These are phyloP conservation scores for Montifringilla adamsi DNA, from an alignment of 2,113 vertebrate species.

Conservation along the genomic window DNA sequence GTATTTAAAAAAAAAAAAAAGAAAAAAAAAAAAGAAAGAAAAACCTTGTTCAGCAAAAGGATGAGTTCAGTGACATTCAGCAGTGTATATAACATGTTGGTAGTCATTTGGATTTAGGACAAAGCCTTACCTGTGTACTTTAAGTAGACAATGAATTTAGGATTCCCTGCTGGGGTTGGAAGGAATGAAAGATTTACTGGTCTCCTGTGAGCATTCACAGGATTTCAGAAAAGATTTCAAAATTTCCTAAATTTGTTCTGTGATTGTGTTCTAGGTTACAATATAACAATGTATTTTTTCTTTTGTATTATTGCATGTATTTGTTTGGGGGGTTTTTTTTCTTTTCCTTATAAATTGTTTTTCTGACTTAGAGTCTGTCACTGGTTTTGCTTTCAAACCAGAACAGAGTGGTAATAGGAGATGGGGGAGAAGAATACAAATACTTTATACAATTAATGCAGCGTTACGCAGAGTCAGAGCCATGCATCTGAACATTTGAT, in stretches of 20 bases:
- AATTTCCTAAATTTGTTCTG: neutral
- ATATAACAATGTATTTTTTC: too few species aligned
- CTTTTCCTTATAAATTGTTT: too few species aligned
- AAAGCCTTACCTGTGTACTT: neutral
- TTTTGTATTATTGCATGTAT: too few species aligned
- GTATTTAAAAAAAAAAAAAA: neutral
- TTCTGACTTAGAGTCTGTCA: too few species aligned
- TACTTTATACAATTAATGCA: neutral
- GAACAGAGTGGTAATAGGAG: neutral
- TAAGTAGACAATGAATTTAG: neutral
- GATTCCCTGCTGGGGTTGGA: neutral
- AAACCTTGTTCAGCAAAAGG: neutral
- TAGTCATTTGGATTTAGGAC: neutral
- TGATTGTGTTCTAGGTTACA: neutral
- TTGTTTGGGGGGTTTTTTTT: too few species aligned
- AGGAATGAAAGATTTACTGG: neutral
- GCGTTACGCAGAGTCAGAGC: neutral
- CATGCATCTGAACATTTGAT: neutral
- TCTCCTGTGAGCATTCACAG: neutral
- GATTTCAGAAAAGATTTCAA: constrained; percentile 5
- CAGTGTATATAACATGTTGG: neutral
- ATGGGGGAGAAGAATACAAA: neutral
- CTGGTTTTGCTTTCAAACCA: too few species aligned
- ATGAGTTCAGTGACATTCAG: neutral
- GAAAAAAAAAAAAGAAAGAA: neutral